Evolutionary conservation across 2,797 vertebrate species (phyloP).

Genomic region (Sorex maritimensis): DNA sequence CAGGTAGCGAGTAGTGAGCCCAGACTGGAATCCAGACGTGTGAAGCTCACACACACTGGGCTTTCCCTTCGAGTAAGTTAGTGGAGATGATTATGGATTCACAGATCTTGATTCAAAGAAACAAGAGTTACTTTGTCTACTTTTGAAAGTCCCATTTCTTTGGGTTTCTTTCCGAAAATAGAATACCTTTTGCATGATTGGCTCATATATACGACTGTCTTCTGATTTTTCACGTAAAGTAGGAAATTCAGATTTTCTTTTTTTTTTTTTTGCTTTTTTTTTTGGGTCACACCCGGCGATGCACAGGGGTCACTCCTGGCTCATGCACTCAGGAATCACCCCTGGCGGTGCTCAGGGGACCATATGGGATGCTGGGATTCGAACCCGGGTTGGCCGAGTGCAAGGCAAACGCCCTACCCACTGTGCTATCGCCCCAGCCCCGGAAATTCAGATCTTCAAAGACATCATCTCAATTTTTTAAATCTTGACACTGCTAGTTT

Average conservation of each 20-base stretch:
- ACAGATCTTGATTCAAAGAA: constrained; percentile 63
- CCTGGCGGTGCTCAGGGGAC: no score
- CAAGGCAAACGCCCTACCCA: no score
- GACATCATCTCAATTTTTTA: constrained; percentile 1
- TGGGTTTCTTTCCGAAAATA: constrained; percentile 42
- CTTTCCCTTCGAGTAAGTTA: constrained; percentile 45
- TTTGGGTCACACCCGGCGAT: no score
- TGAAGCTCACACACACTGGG: constrained; percentile 21
- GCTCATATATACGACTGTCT: constrained; percentile 8
- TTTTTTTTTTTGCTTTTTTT: background rate
- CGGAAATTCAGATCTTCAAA: background rate
- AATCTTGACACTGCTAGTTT: constrained; percentile 42
- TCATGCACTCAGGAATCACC: no score
- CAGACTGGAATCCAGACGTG: constrained; percentile 75
- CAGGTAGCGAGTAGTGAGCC: constrained; percentile 12
- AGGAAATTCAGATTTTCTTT: background rate
- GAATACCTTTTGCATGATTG: constrained; percentile 46
- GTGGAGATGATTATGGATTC: constrained; percentile 45
- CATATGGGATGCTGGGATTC: no score
- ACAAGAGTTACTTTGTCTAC: constrained; percentile 51
- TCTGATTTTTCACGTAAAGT: constrained; percentile 51
- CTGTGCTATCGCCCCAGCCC: no score
- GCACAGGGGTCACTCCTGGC: no score
- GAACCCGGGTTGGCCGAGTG: no score
- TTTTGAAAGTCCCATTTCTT: background rate